Percentiles rank a stretch among this genome's conserved stretches.
Conservation (phyloP, 2,797 vertebrate species). For the Paramormyrops hopkinsi region DNA sequence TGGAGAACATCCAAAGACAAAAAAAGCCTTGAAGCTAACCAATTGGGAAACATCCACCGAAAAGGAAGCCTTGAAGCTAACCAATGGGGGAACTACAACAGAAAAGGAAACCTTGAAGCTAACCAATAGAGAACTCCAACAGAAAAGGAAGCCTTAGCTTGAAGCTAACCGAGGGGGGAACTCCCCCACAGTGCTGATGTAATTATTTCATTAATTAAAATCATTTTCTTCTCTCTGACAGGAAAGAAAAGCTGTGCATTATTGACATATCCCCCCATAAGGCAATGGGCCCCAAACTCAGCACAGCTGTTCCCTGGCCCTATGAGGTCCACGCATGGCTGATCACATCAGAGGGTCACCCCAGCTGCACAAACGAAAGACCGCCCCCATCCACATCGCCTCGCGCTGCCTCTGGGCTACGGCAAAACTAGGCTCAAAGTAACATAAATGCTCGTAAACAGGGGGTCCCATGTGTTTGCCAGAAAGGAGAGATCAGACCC, state of each 20-base stretch:
- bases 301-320: conserved; percentile 31
- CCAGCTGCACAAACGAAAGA: conserved; percentile 47
- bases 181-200: not conserved
- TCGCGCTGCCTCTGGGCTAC: conserved; percentile 51
- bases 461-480: conserved; percentile 58
- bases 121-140: not conserved
- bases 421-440: conserved; percentile 30
- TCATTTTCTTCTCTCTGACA: not conserved
- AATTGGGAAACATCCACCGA: not conserved
- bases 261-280: not conserved
- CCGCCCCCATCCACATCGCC: conserved; percentile 16
- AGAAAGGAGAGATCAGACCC: conserved; percentile 66
- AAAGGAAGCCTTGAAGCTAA: not conserved
- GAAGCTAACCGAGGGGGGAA: not conserved
- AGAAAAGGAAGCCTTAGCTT: not conserved
- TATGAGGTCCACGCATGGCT: conserved; percentile 29
- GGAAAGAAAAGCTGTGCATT: not conserved
- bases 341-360: conserved; percentile 41
- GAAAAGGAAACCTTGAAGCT: not conserved
- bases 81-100: not conserved
- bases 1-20: not conserved
- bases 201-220: conserved; percentile 10
- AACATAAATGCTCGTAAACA: conserved; percentile 44
- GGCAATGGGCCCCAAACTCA: conserved; percentile 7
- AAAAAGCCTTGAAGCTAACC: not conserved